phyloP scores from a whole-genome alignment of 2,113 vertebrate species.

The Larimichthys polyactis region DNA sequence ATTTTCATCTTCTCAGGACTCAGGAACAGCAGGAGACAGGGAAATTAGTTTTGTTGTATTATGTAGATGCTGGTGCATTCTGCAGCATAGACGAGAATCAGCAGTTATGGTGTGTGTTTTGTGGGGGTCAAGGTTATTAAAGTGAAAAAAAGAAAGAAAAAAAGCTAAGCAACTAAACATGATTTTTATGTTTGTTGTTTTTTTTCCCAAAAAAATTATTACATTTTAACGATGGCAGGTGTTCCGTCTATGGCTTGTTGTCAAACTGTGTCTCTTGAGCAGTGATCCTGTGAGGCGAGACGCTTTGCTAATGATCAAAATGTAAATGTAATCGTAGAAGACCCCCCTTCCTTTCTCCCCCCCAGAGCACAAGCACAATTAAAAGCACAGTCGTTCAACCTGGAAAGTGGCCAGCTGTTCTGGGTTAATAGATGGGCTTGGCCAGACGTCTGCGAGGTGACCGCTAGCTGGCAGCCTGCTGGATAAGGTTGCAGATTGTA shows the following conservation, averaged over 20 bases:
- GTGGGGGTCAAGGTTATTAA: conserved; percentile 43
- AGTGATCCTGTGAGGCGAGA: conserved; percentile 27
- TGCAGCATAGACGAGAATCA: conserved; percentile 67
- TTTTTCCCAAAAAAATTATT: background rate
- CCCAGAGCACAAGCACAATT: conserved; percentile 63
- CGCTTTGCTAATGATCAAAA: conserved; percentile 60
- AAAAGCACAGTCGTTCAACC: conserved; percentile 59
- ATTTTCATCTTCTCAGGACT: conserved; percentile 74
- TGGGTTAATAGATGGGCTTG: conserved; percentile 79
- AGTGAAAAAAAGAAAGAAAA: conserved; percentile 3
- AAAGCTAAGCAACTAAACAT: background rate
- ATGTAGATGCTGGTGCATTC: conserved; percentile 73
- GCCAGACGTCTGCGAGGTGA: conserved; percentile 84
- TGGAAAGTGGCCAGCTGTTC: conserved; percentile 79
- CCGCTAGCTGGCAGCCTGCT: conserved; percentile 78
- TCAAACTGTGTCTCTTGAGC: conserved; percentile 40
- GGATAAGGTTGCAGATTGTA: conserved; percentile 79
- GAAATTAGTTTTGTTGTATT: conserved; percentile 81
- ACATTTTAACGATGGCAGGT: conserved; percentile 32
- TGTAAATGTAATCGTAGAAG: conserved; percentile 60
- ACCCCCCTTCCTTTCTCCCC: background rate
- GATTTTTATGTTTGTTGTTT: conserved; percentile 5
- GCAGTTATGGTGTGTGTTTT: conserved; percentile 31
- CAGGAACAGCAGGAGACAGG: conserved; percentile 74
- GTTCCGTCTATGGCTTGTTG: conserved; percentile 29